Percentiles rank a stretch among this genome's conserved stretches.
Evolutionary conservation across 2,113 vertebrate species (phyloP).

Genomic region (Probosciger aterrimus): DNA sequence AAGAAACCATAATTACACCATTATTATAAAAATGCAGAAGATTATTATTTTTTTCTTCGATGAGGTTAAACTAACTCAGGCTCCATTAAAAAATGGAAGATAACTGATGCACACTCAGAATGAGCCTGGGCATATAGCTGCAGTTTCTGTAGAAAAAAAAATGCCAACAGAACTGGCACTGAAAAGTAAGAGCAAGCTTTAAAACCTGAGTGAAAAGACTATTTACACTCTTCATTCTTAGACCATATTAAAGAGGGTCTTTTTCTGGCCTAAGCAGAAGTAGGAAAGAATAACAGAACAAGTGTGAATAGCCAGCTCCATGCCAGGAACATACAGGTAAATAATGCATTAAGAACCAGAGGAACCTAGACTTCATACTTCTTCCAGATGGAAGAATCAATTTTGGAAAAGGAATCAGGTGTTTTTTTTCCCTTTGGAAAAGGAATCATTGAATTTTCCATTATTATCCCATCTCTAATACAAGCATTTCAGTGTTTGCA

Average conservation of each 20-base stretch:
- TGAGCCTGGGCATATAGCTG: not conserved
- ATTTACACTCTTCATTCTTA: not conserved
- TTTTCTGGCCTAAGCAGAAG: not conserved
- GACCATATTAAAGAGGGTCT: not conserved
- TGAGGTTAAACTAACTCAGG: not conserved
- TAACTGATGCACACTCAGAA: not conserved
- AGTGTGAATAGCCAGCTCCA: not conserved
- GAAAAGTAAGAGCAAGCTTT: not conserved
- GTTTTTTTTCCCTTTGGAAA: not conserved
- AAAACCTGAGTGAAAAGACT: not conserved
- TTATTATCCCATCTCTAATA: not conserved
- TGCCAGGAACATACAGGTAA: not conserved
- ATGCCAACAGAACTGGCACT: not conserved
- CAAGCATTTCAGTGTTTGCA: not conserved
- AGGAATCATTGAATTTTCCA: not conserved
- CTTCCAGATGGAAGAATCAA: not conserved
- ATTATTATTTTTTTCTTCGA: not conserved
- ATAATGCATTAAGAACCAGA: not conserved
- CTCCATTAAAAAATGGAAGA: not conserved
- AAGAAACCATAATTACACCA: not conserved
- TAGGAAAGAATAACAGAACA: not conserved
- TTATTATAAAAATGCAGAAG: not conserved
- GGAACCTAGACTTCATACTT: not conserved
- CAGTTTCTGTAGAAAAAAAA: not conserved
- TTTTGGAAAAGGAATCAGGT: not conserved